Conservation (phyloP, 2,888 invertebrate genomes). For the Boloria selene region DNA sequence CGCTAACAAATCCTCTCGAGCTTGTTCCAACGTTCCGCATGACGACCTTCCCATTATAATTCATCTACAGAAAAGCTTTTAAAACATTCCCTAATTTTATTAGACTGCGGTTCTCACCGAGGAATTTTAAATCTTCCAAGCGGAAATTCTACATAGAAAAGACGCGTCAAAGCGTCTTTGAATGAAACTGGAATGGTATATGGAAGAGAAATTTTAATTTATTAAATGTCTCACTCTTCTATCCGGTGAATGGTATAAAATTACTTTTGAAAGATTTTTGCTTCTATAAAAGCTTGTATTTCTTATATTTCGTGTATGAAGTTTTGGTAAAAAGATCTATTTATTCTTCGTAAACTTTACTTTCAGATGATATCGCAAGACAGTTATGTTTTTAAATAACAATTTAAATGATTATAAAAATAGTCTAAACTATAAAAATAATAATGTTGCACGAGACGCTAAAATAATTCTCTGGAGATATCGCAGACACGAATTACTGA, state of each 20-base stretch:
- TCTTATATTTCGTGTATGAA: neutral
- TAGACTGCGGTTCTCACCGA: slow-evolving; percentile 39
- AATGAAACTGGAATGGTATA: slow-evolving; percentile 32
- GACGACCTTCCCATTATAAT: slow-evolving; percentile 51
- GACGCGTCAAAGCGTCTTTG: slow-evolving; percentile 36
- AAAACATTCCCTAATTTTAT: slow-evolving; percentile 57
- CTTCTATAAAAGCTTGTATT: neutral
- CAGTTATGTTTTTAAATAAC: neutral
- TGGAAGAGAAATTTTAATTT: slow-evolving; percentile 30
- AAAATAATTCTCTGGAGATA: slow-evolving; percentile 52
- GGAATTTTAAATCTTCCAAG: slow-evolving; percentile 35
- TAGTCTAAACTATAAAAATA: slow-evolving; percentile 32
- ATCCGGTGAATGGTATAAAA: slow-evolving; percentile 4
- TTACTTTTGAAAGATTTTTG: slow-evolving; percentile 3
- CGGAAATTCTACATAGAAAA: slow-evolving; percentile 35
- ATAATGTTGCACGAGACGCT: slow-evolving; percentile 36
- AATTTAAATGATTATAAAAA: slow-evolving; percentile 24
- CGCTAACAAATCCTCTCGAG: slow-evolving; percentile 51
- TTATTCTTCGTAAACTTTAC: no score
- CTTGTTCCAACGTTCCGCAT: slow-evolving; percentile 44
- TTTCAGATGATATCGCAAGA: no score
- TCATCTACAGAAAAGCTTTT: slow-evolving; percentile 53
- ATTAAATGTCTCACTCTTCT: slow-evolving; percentile 20
- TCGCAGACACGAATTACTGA: slow-evolving; percentile 74
- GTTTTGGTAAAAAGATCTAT: neutral